Base-by-base conservation (phyloP, 2,113 vertebrate genomes). In the Cinclus cinclus region DNA sequence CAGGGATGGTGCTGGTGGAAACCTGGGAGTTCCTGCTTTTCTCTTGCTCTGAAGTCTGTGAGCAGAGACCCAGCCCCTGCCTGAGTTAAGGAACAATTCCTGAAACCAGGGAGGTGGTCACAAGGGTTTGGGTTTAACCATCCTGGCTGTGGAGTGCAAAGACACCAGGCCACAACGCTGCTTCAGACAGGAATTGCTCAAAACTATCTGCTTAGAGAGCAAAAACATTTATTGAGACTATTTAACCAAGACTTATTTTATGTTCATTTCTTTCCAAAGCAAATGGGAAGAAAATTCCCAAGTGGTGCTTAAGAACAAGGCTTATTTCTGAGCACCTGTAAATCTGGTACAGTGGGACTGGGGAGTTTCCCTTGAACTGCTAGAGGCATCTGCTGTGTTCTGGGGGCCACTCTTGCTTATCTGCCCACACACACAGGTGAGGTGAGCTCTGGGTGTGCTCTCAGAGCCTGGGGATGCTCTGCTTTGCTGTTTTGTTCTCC, bases 361-460 rank as follows among this genome's bases (percentile, higher is more conserved):
- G 22, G 41, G 25, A 44, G n/a, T 52, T 89, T 53, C 31, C 21
- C n/a, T 49, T 24, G 6, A 21, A 7, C 28, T 33, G 37, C 25
- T 15, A 2, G 49, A 89, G 27, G 24, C 16, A 6, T 64, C 63
- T 76, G 35, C 41, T 65, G 14, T 39, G 18, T 52, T 37, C 52
- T 60, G 69, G 31, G n/a, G 60, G 39, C 70, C 73, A 39, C 27
- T 30, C 50, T 11, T 39, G 22, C 7, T 64, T 18, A 1, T 10
- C 0, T 31, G 14, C 37, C 19, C 14, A 1, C 25, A 30, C 35
- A 10, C 22, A 2, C 1, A 8, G 0, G 5, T 2, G 5, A 6
- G 33, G 25, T 2, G 28, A 25, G 6, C 42, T 30, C 58, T 42
- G 21, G 15, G 1, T n/a, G 27, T 41, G 60, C 84, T 62, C n/a